Base-by-base conservation (phyloP, 2,888 invertebrate species). In the Lasioglossum lativentre region DNA sequence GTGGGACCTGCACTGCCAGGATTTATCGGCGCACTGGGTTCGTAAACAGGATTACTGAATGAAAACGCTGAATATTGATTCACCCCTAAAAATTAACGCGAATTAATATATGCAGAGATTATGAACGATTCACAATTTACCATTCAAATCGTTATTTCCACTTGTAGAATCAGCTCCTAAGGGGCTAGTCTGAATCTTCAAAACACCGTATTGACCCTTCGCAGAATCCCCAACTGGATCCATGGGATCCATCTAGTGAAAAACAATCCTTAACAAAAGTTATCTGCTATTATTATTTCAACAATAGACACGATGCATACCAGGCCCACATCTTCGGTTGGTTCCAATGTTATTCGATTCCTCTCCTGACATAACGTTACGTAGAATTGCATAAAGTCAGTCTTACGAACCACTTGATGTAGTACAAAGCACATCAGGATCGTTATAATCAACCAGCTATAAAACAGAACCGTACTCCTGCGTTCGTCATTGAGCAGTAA, bases 401-500 rank as follows among this genome's bases (percentile, higher is more conserved):
- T 97, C 84, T 97, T 96, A 93, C 97, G 97, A 89, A 98, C 97
- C 71, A 97, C 95, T 93, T 97, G 96, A 93, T 98, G 98, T 88
- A 98, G 95, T 89, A 97, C 96, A 90, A 97, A 98, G 92, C 98
- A 98, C 45, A 97, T 95, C 38, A 97, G 96, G 34, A 99, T 97
- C 45, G 98, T 97, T 66, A 97, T 95, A 78, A 98, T 97, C 68
- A 98, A 98, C 80, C 98, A 96, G 63, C 97, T 96, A 95, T 99
- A 99, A 95, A 99, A 99, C 95, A 98, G 97, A 86, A 98, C 97
- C 0, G 98, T 99, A 93, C 98, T 98, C 59, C 97, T 96, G 63
- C 97, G 96, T 78, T 98, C 97, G 92, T 98, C 97, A 80, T 97
- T 96, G 83, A 98, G 96, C 70, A 97, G 95, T 85, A 97, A 96